Conservation (phyloP, 2,113 vertebrate species). For the Dicerorhinus sumatrensis region DNA sequence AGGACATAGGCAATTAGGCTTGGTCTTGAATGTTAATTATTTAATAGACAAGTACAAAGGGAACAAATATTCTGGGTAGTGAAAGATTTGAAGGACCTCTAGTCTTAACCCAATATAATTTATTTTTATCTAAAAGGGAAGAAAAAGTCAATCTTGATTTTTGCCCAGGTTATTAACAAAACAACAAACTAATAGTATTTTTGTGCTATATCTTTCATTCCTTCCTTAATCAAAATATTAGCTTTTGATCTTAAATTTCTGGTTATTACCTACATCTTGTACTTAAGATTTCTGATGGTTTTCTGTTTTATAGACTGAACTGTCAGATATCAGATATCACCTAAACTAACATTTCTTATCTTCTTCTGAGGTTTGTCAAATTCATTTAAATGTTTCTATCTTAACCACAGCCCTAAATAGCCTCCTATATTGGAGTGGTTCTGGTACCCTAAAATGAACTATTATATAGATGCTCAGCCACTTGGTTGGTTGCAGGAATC, state of each 20-base stretch:
- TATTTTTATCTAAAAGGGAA: conserved; percentile 52
- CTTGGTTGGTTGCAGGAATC: neutral
- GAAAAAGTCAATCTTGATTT: conserved; percentile 30
- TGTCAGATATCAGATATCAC: neutral
- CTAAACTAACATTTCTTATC: neutral
- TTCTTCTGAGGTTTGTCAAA: neutral
- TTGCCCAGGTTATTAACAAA: neutral
- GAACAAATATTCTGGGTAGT: neutral
- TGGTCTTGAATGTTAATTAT: conserved; percentile 76
- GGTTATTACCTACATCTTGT: neutral
- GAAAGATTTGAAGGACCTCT: conserved; percentile 13
- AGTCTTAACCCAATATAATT: conserved; percentile 13
- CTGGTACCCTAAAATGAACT: neutral
- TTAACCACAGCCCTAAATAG: neutral
- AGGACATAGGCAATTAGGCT: neutral
- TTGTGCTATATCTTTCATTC: neutral
- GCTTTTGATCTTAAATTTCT: conserved; percentile 40
- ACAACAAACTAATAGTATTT: neutral
- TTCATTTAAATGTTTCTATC: conserved; percentile 22
- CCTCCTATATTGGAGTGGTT: neutral
- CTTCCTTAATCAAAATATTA: conserved; percentile 24
- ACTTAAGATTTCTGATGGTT: conserved; percentile 17
- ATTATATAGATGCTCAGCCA: neutral
- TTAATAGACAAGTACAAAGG: conserved; percentile 46
- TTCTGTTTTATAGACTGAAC: conserved; percentile 3